Evolutionary conservation across 2,888 invertebrate species (phyloP), one percentile per base, ranked within the genome.

Genomic region (Dicyrtoma fusca): DNA sequence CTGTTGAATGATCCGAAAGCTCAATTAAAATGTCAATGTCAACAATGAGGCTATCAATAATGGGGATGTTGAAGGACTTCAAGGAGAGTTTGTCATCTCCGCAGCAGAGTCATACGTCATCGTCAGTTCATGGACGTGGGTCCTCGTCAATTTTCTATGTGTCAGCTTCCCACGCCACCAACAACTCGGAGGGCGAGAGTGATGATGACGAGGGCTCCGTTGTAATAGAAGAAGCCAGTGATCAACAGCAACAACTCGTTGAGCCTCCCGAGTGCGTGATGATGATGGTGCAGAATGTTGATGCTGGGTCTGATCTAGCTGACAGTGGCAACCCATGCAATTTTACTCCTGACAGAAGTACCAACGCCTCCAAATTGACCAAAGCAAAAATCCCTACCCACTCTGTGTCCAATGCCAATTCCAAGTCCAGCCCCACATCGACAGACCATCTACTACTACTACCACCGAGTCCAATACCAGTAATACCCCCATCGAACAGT

Each of bases 81-180:
- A 47, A 47, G 44, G n/a, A 13, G 13, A 14, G 2, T 5, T 26
- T 44, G 11, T 26, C 68, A 19, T 34, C 68, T 25, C 2, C 21
- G 5, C 34, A 55, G 4, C 17, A 21, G 51, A 51, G 51, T 10
- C 17, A 21, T 51, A 51, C 51, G 14, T 42, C 42, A 14, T 47
- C 69, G 21, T 34, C 61, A 23, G 19, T n/a, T 14, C 57, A 23
- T 25, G 23, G 25, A n/a, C 14, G 10, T 13, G 53, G 42, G 17
- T 25, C 63, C 26, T 55, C 51, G 14, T 64, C 71, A 1, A 47
- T 71, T 17, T 71, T 71, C 44, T 71, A 71, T 57, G 71, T 71
- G 8, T 63, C 71, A 5, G 45, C 26, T 45, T 25, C 69, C 10
- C 2, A 53, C 53, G 19, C 8, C 53, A 53, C 25, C 47, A 1